Conservation (phyloP, 2,888 invertebrate species). For the Nymphalis urticae region DNA sequence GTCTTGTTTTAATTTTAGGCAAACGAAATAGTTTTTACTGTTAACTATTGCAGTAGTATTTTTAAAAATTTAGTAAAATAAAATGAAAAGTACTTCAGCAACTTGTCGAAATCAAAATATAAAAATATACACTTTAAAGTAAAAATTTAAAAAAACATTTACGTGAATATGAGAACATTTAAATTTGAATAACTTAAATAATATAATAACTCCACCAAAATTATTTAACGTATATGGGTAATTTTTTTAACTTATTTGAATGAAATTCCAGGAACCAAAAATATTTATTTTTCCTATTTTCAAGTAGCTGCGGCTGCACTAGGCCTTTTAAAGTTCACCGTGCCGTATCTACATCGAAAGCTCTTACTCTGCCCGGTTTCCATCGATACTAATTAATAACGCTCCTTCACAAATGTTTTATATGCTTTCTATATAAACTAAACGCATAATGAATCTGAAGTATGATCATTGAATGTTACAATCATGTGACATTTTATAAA, state of each 20-base stretch:
- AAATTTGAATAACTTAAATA: not conserved
- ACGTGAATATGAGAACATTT: not conserved
- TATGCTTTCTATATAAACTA: constrained; percentile 29
- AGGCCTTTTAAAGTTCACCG: constrained; percentile 44
- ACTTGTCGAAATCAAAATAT: not conserved
- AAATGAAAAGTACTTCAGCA: not conserved
- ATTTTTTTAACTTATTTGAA: constrained; percentile 18
- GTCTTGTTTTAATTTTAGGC: not conserved
- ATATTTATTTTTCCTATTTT: constrained; percentile 20
- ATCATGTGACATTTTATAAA: not conserved
- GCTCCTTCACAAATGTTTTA: constrained; percentile 31
- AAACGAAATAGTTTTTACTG: not conserved
- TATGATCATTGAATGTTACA: constrained; percentile 1
- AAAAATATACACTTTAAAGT: no score
- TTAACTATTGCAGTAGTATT: not conserved
- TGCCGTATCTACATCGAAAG: constrained; percentile 58
- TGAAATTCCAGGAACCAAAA: constrained; percentile 22
- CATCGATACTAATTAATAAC: constrained; percentile 48
- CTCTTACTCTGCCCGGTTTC: constrained; percentile 43
- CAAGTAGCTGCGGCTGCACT: constrained; percentile 23
- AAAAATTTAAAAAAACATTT: no score
- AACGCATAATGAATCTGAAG: constrained; percentile 11
- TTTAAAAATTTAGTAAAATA: not conserved
- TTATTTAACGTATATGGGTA: constrained; percentile 1
- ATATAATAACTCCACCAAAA: not conserved